Conservation (phyloP, 2,888 invertebrate genomes). For the Pterostichus madidus region DNA sequence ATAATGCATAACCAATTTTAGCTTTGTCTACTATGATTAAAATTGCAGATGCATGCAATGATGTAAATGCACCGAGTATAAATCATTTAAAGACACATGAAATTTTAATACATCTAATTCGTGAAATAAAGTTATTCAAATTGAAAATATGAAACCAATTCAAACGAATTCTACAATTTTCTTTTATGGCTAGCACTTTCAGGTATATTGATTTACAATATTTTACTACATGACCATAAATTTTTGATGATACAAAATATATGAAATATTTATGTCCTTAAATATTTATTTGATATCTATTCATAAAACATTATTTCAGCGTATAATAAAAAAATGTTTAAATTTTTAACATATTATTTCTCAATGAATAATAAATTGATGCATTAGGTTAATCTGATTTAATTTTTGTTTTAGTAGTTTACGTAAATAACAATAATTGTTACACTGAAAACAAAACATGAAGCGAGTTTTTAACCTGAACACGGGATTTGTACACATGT, state of each 20-base stretch:
- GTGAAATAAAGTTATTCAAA: background rate
- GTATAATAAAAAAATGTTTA: slow-evolving; percentile 29
- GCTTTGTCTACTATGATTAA: background rate
- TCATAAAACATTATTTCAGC: slow-evolving; percentile 14
- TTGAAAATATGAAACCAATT: background rate
- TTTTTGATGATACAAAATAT: slow-evolving; percentile 26
- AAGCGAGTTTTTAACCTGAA: background rate
- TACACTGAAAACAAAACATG: slow-evolving; percentile 21
- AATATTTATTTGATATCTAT: slow-evolving; percentile 17
- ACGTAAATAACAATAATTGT: slow-evolving; percentile 16
- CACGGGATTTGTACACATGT: background rate
- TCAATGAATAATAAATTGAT: background rate
- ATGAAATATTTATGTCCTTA: slow-evolving; percentile 21
- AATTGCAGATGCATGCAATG: slow-evolving; percentile 3
- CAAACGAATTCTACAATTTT: slow-evolving; percentile 6
- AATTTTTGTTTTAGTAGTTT: slow-evolving; percentile 13
- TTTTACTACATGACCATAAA: slow-evolving; percentile 23
- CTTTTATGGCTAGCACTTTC: background rate
- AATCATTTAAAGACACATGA: background rate
- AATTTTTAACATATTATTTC: background rate
- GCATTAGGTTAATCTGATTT: background rate
- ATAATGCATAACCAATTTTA: slow-evolving; percentile 1
- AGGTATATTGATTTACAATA: slow-evolving; percentile 13
- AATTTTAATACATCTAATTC: background rate
- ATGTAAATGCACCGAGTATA: background rate